phyloP scores from a whole-genome alignment of 2,113 vertebrate genomes.

The Cercocebus atys region DNA sequence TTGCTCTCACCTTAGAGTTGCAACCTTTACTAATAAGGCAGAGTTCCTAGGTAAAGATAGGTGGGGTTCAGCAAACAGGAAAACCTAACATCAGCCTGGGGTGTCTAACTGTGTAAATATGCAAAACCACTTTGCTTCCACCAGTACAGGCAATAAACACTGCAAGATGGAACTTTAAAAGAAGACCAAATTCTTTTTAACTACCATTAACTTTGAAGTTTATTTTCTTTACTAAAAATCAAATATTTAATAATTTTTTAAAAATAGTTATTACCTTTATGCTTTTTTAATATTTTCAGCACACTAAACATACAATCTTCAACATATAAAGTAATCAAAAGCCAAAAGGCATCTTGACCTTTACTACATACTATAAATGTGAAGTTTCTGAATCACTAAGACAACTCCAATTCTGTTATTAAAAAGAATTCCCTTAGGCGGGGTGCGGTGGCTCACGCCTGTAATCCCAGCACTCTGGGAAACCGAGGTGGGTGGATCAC shows the following conservation, averaged over 20 bases:
- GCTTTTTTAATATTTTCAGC: neutral
- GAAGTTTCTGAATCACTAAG: neutral
- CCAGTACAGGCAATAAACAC: neutral
- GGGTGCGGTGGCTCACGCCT: too few relatives aligned
- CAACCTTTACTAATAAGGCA: neutral
- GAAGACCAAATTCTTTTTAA: neutral
- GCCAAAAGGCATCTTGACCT: neutral
- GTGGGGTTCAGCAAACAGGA: neutral
- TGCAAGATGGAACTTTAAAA: neutral
- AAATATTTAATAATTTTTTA: neutral
- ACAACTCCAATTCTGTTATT: conserved; percentile 23
- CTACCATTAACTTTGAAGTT: neutral
- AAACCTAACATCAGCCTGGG: neutral
- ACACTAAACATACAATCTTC: neutral
- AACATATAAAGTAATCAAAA: conserved; percentile 16
- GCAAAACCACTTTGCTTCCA: neutral
- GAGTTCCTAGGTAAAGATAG: neutral
- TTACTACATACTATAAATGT: neutral
- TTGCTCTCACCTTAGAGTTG: neutral
- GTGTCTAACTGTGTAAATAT: neutral
- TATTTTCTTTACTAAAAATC: conserved; percentile 17
- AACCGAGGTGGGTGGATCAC: too few relatives aligned
- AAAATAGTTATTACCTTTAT: neutral
- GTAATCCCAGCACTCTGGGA: too few relatives aligned
- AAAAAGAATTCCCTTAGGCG: conserved; percentile 1